Percentiles rank a stretch among this genome's conserved stretches.
Conservation (phyloP, 2,797 vertebrate genomes). For the Oreonectes daqikongensis region DNA sequence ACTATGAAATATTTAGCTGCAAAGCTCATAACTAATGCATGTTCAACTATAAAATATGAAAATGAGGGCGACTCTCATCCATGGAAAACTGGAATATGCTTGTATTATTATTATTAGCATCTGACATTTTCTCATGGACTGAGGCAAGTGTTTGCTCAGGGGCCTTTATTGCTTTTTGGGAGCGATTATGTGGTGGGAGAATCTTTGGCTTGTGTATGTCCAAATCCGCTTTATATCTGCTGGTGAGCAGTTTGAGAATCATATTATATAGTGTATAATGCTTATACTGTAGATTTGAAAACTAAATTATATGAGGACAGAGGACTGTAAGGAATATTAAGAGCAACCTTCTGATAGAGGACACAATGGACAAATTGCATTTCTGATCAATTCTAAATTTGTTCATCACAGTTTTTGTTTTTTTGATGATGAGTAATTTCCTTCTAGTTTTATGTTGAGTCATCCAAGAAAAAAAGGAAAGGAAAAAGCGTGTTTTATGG, state of each 20-base stretch:
- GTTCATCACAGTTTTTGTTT: not conserved
- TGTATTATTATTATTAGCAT: not conserved
- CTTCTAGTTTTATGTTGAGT: not conserved
- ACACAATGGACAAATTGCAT: not conserved
- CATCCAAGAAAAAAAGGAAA: not conserved
- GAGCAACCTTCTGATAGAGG: not conserved
- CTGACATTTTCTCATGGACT: constrained; percentile 6
- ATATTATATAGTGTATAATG: not conserved
- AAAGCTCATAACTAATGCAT: not conserved
- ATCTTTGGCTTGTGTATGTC: not conserved
- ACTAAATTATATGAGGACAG: not conserved
- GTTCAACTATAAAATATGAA: not conserved
- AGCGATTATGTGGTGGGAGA: not conserved
- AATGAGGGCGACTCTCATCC: not conserved
- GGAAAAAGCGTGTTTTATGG: too few relatives aligned
- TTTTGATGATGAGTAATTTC: not conserved
- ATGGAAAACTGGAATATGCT: not conserved
- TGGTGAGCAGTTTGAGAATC: not conserved
- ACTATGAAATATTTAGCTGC: not conserved
- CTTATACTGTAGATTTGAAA: not conserved
- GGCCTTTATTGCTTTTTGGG: not conserved
- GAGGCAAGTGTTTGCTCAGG: not conserved
- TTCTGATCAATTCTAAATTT: not conserved
- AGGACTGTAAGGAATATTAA: not conserved
- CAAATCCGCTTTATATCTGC: not conserved